Base-by-base conservation (phyloP, 2,797 vertebrate species). In the Melanitta fusca region DNA sequence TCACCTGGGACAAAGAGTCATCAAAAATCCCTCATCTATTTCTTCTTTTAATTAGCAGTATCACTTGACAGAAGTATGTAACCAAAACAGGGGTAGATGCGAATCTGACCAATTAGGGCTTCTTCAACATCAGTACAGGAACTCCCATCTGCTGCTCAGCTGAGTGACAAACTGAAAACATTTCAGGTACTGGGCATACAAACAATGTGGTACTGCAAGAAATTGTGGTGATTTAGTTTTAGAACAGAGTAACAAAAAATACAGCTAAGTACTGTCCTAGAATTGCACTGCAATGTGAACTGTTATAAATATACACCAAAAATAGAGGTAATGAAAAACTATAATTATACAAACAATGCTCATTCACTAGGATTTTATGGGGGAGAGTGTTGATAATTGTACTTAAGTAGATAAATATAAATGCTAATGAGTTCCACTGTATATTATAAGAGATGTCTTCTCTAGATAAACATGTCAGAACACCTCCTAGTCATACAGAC, bases 361-460 rank as follows among this genome's bases (percentile, higher is more conserved):
- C 38, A 66, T 82, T 93, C 94, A 91, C 8, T 92, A 49, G n/a
- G 41, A 66, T 68, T 95, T 95, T 96, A 91, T 49, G 78, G 70
- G 45, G 84, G 81, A 93, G 82, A 91, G 73, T 92, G 95, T 91
- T 96, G 85, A 94, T 96, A 97, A 96, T 84, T 94, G 84, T 92
- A 96, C 87, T 94, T 96, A 92, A 80, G 79, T 53, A 96, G 97
- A 91, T 97, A 97, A 96, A 97, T 94, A 96, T 85, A 97, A 95
- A 96, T 97, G 96, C 79, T 97, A 97, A 97, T 97, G 84, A 96
- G 94, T 88, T 95, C 91, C 80, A 92, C 73, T 89, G 82, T 92
- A 60, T 95, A 96, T 91, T 95, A 95, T 91, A 85, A 88, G 91
- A 97, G 97, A 97, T 97, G 97, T 97, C 97, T 96, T 97, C 92